Percentiles rank a stretch among this genome's conserved stretches.
phyloP scores from a whole-genome alignment of 2,797 vertebrate species.

The Tokudaia muenninki region DNA sequence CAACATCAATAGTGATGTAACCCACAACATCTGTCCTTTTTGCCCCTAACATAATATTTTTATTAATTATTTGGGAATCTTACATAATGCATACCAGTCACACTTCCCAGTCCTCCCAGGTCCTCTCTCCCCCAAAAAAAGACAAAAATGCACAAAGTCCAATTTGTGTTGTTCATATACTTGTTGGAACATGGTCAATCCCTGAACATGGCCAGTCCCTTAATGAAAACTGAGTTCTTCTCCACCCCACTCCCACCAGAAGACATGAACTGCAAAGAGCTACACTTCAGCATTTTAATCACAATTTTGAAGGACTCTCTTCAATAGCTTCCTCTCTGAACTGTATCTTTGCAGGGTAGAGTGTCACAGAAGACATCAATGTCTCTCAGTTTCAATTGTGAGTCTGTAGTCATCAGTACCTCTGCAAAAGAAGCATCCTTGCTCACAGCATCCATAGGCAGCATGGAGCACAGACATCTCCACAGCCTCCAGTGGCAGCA shows the following conservation, averaged over 20 bases:
- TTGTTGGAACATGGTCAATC: background rate
- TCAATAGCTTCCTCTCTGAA: background rate
- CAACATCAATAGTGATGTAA: background rate
- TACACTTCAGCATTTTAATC: background rate
- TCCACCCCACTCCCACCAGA: background rate
- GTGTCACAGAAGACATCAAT: background rate
- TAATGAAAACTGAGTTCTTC: background rate
- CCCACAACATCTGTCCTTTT: background rate
- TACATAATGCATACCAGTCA: background rate
- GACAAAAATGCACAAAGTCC: background rate
- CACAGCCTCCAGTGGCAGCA: background rate
- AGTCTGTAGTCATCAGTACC: background rate
- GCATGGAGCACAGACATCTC: background rate
- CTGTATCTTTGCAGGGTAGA: background rate
- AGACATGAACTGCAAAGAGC: background rate
- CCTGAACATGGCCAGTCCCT: background rate
- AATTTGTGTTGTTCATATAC: background rate
- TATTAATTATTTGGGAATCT: background rate
- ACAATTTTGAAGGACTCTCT: background rate
- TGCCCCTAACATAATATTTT: background rate
- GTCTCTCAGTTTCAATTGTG: background rate
- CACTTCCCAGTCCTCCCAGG: background rate
- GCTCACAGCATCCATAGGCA: background rate
- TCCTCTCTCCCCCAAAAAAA: background rate
- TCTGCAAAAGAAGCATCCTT: background rate